Conservation (phyloP, 2,888 invertebrate species). For the Argyresthia albistria region DNA sequence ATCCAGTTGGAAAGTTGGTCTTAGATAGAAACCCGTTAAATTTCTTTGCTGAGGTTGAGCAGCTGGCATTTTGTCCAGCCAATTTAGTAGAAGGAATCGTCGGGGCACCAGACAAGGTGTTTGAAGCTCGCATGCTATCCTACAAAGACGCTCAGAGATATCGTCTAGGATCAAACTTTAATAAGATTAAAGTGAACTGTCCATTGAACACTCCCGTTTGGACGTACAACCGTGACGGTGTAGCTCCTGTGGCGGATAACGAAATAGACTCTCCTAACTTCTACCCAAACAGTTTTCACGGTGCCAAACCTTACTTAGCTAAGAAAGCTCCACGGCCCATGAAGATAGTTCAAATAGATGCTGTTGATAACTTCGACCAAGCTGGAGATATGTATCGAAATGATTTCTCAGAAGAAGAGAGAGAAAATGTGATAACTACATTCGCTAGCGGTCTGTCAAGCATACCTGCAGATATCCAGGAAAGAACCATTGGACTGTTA, state of each 20-base stretch:
- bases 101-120: slow-evolving; percentile 48
- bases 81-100: not conserved
- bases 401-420: not conserved
- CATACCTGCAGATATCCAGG: too few species aligned
- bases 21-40: slow-evolving; percentile 56
- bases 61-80: not conserved
- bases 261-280: slow-evolving; percentile 89
- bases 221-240: slow-evolving; percentile 88
- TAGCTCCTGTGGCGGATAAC: slow-evolving; percentile 76
- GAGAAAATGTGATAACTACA: too few species aligned
- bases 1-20: slow-evolving; percentile 58
- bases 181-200: not conserved
- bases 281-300: slow-evolving; percentile 89
- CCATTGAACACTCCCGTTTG: slow-evolving; percentile 29
- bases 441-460: too few species aligned
- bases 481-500: too few species aligned
- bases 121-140: slow-evolving; percentile 53
- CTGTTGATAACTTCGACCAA: not conserved
- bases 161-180: slow-evolving; percentile 32
- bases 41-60: not conserved
- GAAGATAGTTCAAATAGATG: not conserved
- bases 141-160: slow-evolving; percentile 65
- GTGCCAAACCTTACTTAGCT: slow-evolving; percentile 67
- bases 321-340: not conserved
- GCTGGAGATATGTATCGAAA: not conserved